A percentile compares a stretch with the other conserved stretches of the same genome.
phyloP scores from a whole-genome alignment of 2,113 vertebrate species.

The Chunga burmeisteri region DNA sequence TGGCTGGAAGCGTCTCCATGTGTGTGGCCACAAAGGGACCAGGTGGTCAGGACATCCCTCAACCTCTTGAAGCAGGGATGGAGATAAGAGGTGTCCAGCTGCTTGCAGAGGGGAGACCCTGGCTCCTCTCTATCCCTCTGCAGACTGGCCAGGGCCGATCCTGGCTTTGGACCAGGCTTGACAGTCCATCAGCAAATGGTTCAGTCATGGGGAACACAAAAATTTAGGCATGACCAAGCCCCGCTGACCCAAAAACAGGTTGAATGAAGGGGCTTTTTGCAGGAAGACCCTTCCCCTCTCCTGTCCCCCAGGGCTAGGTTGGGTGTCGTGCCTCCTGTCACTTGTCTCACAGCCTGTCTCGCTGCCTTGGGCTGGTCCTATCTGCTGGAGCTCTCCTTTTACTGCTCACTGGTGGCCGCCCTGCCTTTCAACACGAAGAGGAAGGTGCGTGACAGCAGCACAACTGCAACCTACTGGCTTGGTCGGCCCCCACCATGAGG shows the following conservation, averaged over 20 bases:
- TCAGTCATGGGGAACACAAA: background rate
- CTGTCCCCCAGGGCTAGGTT: background rate
- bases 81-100: background rate
- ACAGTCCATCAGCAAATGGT: background rate
- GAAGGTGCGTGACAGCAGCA: constrained; percentile 73
- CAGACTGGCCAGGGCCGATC: background rate
- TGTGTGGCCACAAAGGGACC: background rate
- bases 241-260: background rate
- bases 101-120: background rate
- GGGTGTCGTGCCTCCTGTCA: background rate
- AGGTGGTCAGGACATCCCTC: background rate
- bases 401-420: constrained; percentile 77
- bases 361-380: constrained; percentile 77
- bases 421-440: constrained; percentile 80
- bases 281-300: background rate
- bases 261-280: background rate
- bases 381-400: constrained; percentile 79
- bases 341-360: constrained; percentile 65
- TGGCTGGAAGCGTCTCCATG: background rate
- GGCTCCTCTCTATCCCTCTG: background rate
- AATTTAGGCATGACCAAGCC: background rate
- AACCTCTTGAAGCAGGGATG: background rate
- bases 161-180: background rate
- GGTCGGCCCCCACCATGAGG: background rate
- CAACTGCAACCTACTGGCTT: background rate